phyloP scores from a whole-genome alignment of 1,140 invertebrate species.

The Drosophila elegans region DNA sequence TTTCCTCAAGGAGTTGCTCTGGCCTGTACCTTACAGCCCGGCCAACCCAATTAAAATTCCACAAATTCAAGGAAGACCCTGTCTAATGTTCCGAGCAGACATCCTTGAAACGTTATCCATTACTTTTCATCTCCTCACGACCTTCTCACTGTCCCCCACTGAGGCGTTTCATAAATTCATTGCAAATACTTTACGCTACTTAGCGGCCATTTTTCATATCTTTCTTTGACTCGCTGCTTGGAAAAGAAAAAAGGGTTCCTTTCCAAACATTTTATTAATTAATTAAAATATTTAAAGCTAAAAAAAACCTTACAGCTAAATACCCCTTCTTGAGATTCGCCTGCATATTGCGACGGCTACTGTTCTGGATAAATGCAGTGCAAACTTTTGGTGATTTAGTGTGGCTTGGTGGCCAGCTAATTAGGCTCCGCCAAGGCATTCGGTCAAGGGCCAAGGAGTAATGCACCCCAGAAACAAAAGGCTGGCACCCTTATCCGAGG shows the following conservation, averaged over 20 bases:
- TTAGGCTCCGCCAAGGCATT: conserved; percentile 45
- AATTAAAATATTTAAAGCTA: conserved; percentile 68
- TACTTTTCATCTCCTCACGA: conserved; percentile 13
- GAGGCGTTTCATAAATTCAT: conserved; percentile 43
- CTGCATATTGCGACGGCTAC: conserved; percentile 16
- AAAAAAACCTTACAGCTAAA: conserved; percentile 27
- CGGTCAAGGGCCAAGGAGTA: conserved; percentile 45
- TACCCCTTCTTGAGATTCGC: background rate
- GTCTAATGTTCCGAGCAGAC: conserved; percentile 46
- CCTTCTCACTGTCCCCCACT: background rate
- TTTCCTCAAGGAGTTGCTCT: conserved; percentile 14
- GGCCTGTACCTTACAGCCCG: conserved; percentile 6
- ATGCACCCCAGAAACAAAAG: conserved; percentile 36
- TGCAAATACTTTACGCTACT: conserved; percentile 63
- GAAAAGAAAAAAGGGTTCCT: conserved; percentile 57
- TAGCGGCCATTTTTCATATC: conserved; percentile 45
- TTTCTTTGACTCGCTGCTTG: conserved; percentile 18
- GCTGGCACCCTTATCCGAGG: conserved; percentile 1
- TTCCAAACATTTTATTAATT: conserved; percentile 64
- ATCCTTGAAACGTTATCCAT: conserved; percentile 46
- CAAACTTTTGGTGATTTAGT: conserved; percentile 42
- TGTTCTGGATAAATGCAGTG: conserved; percentile 17
- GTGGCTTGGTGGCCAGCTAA: conserved; percentile 57
- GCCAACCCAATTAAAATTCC: conserved; percentile 64
- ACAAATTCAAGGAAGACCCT: conserved; percentile 38